Base-by-base conservation (phyloP, 2,113 vertebrate genomes). In the Dasyprocta punctata region DNA sequence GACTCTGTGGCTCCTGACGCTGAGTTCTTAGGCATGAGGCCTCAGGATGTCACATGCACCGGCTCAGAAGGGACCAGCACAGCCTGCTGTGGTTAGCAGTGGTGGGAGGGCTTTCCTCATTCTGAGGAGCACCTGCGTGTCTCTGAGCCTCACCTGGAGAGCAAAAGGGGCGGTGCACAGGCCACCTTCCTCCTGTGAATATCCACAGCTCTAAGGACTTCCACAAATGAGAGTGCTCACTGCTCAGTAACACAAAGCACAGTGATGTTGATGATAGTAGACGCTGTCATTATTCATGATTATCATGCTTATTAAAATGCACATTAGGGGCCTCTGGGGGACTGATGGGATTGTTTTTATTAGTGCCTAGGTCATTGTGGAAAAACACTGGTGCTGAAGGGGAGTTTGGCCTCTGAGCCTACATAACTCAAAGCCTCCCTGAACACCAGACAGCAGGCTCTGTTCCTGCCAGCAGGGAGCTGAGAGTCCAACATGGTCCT, bases 241-340 rank as follows among this genome's bases (percentile, higher is more conserved):
- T 12, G 54, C 28, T 69, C 84, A 2, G 2, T 63, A 58, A 60
- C 60, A 44, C 89, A 88, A 87, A 89, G 69, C 49, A 61, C 5
- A 33, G 1, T n/a, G 33, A 89, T 49, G 78, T 61, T 56, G 44
- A 49, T 54, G 58, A 12, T 60, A 88, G 63, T 8, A 38, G 77
- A 56, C 58, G 20, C 36, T 22, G 13, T 84, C n/a, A 80, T 89
- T 89, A 88, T 52, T 95, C 56, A 36, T 77, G 49, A 69, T 97
- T 58, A 87, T n/a, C 81, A 82, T 80, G 92, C 63, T 92, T 87
- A 75, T 20, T 84, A 75, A 95, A 82, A 77, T 54, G 71, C 36
- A 67, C 33, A 13, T 22, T 2, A 24, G 44, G 9, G 61, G 58
- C 33, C 58, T 67, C 49, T 9, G 26, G 28, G 71, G 78, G 44